These are phyloP conservation scores for Agrotis puta DNA, from an alignment of 2,888 invertebrate species.

Conservation along the genomic window DNA sequence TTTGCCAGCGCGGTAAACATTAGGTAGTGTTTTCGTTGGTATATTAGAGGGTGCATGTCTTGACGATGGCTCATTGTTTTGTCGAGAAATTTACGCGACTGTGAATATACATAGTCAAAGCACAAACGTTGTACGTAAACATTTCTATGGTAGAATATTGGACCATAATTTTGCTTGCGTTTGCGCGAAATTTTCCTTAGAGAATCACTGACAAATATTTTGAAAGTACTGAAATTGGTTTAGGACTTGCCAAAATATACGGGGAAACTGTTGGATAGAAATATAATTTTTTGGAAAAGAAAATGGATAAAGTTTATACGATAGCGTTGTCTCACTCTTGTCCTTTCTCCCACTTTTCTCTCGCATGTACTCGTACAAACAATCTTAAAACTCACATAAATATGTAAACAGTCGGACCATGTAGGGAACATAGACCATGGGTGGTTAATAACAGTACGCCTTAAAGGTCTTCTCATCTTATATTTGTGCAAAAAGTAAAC, in stretches of 20 bases:
- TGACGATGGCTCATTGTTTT: conserved; percentile 40
- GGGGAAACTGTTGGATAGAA: not conserved
- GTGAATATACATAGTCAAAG: conserved; percentile 36
- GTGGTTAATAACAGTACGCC: too few species aligned
- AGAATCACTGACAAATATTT: conserved; percentile 34
- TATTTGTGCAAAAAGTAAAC: too few species aligned
- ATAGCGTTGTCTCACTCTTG: too few species aligned
- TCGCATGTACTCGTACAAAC: too few species aligned
- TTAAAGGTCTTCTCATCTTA: too few species aligned
- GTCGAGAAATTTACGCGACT: conserved; percentile 46
- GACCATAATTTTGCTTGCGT: conserved; percentile 1
- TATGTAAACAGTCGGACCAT: too few species aligned
- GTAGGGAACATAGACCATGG: too few species aligned
- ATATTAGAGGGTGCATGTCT: conserved; percentile 52
- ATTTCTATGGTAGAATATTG: conserved; percentile 32
- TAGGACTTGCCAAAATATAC: conserved; percentile 6
- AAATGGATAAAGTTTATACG: too few species aligned
- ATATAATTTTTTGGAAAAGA: not conserved
- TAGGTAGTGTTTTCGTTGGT: conserved; percentile 49
- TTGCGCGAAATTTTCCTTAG: conserved; percentile 25
- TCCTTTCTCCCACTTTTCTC: too few species aligned
- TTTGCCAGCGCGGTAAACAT: conserved; percentile 55
- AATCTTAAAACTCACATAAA: too few species aligned
- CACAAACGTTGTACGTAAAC: conserved; percentile 18
- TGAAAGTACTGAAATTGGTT: conserved; percentile 2